Evolutionary conservation across 2,888 invertebrate species (phyloP).

Genomic region (Mellilla xanthometata): DNA sequence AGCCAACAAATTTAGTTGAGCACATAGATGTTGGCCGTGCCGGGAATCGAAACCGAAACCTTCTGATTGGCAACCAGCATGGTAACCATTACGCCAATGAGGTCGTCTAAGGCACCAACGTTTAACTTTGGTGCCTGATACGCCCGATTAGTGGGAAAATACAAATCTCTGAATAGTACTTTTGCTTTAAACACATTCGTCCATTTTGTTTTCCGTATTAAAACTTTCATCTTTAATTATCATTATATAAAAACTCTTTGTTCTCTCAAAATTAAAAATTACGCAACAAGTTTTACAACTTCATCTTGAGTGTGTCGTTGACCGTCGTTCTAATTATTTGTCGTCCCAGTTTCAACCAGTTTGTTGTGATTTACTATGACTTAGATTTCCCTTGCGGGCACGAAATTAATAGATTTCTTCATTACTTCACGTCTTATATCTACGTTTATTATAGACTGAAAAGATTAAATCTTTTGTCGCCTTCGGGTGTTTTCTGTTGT

Average conservation of each 20-base stretch:
- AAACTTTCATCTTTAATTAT: too few relatives aligned
- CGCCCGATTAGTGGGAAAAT: too few relatives aligned
- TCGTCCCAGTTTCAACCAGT: constrained; percentile 26
- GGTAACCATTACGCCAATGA: too few relatives aligned
- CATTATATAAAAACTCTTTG: background rate
- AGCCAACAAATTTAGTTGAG: too few relatives aligned
- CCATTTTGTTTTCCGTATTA: too few relatives aligned
- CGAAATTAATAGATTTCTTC: constrained; percentile 49
- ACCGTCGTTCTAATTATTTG: constrained; percentile 33
- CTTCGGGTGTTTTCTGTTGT: too few relatives aligned
- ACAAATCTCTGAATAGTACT: too few relatives aligned
- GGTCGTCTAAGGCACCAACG: too few relatives aligned
- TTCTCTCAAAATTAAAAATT: constrained; percentile 1
- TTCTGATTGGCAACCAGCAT: too few relatives aligned
- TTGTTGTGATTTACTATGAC: constrained; percentile 27
- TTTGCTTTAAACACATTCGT: background rate
- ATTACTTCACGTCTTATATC: constrained; percentile 38
- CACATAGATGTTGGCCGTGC: too few relatives aligned
- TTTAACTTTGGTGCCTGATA: too few relatives aligned
- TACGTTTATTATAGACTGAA: constrained; percentile 33
- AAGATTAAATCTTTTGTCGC: constrained; percentile 31
- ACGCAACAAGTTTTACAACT: constrained; percentile 21
- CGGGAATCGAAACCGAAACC: too few relatives aligned
- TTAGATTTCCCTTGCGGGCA: constrained; percentile 18
- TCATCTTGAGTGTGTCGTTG: constrained; percentile 30